Base-by-base conservation (phyloP, 2,797 vertebrate species). In the Fistularia commersonii region DNA sequence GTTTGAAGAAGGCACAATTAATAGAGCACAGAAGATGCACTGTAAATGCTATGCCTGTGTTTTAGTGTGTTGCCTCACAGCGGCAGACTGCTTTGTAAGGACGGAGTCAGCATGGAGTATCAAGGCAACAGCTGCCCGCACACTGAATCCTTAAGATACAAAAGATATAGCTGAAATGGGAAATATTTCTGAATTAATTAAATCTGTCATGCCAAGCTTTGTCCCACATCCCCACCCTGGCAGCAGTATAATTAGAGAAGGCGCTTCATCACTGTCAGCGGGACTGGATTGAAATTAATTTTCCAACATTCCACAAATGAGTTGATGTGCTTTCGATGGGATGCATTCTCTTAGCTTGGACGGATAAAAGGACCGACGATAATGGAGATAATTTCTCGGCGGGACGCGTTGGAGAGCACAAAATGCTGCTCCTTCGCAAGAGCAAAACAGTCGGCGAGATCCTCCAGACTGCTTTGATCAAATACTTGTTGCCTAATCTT, bases 221-320 rank as follows among this genome's bases (percentile, higher is more conserved):
- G 66, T 77, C 56, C 43, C 11, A 1, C 33, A n/a, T 36, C 52
- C 55, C 78, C 73, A 45, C 77, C 63, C 78, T 77, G 71, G 79
- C 61, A 76, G 78, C 74, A 66, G 61, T 48, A 51, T 66, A 72
- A 74, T 74, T 69, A 77, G 64, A 35, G 48, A 76, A 66, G 54
- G 54, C 69, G 64, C 67, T 72, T 57, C 53, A 53, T 62, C 61
- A 64, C 63, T 67, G 76, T 76, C 72, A 79, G 74, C 63, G 66
- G 51, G 67, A 80, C 57, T n/a, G 72, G 55, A 44, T 53, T 48
- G 50, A 77, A 86, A 84, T 82, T 66, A 76, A 81, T 82, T 84
- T 77, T n/a, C 61, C 63, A 79, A 39, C 64, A 54, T 76, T 72
- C 68, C 50, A 67, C 64, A 77, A 74, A 73, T 69, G 71, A 76